Percentiles rank a stretch among this genome's conserved stretches.
These are phyloP conservation scores for Lasaia peninsularis DNA, from an alignment of 1,140 invertebrate species.

Conservation along the genomic window DNA sequence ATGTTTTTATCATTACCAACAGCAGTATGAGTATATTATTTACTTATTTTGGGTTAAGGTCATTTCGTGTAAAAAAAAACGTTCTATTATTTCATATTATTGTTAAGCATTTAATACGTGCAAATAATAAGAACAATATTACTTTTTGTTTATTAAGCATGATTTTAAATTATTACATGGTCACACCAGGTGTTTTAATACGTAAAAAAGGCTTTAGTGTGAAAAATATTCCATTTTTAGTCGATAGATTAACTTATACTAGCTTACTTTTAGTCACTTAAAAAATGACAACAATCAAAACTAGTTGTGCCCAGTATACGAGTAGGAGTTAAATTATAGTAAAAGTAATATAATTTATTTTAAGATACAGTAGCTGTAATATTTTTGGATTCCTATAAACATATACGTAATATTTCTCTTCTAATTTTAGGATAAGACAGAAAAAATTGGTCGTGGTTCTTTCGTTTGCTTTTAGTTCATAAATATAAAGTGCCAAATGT, in stretches of 20 bases:
- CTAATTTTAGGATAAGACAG: slow-evolving; percentile 44
- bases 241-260: slow-evolving; percentile 75
- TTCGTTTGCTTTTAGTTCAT: slow-evolving; percentile 44
- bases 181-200: slow-evolving; percentile 58
- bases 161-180: slow-evolving; percentile 23
- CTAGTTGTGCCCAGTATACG: slow-evolving; percentile 78
- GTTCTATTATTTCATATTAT: too few species aligned
- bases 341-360: slow-evolving; percentile 72
- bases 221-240: slow-evolving; percentile 76
- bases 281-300: slow-evolving; percentile 73
- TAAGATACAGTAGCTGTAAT: slow-evolving; percentile 74
- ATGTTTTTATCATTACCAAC: too few species aligned
- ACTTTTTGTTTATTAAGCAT: not conserved
- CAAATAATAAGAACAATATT: too few species aligned
- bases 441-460: slow-evolving; percentile 63
- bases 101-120: too few species aligned
- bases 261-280: slow-evolving; percentile 73
- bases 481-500: slow-evolving; percentile 58
- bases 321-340: slow-evolving; percentile 63
- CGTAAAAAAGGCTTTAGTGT: slow-evolving; percentile 73
- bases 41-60: too few species aligned
- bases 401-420: slow-evolving; percentile 72
- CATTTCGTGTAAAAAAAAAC: too few species aligned
- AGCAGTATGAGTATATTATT: too few species aligned
- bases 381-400: slow-evolving; percentile 77